Evolutionary conservation across 37 sponge, comb jelly and placozoan genomes (phyloP).

Genomic region (Hexactinellida sp.): DNA sequence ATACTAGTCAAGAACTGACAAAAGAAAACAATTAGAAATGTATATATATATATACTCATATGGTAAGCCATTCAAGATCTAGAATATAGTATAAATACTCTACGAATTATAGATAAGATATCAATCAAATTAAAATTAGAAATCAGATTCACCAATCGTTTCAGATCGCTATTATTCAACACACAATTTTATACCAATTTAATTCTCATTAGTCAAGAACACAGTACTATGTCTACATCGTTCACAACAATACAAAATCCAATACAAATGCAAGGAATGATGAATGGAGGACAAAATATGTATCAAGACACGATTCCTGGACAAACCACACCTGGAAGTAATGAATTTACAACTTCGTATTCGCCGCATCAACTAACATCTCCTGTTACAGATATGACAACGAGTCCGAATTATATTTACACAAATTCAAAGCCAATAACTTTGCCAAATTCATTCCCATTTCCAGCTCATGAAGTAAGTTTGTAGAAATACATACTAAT

Average conservation of each 20-base stretch:
- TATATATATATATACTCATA: neutral
- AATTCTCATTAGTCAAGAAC: neutral
- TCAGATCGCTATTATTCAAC: neutral
- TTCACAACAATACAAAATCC: neutral
- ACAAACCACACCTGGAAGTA: neutral
- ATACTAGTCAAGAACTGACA: too few species aligned
- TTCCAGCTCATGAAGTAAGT: neutral
- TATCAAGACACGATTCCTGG: neutral
- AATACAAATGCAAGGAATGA: neutral
- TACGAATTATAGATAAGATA: neutral
- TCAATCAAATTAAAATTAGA: neutral
- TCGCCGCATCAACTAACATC: neutral
- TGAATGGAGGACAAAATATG: neutral
- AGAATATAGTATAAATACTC: neutral
- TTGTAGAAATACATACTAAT: neutral
- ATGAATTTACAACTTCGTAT: neutral
- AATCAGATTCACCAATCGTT: neutral
- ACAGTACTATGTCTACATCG: neutral
- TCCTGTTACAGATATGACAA: neutral
- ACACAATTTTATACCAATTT: neutral
- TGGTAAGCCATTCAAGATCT: neutral
- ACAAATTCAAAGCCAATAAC: neutral
- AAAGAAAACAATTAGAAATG: too few species aligned
- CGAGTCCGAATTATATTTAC: neutral
- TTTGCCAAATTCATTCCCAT: neutral